phyloP scores from a whole-genome alignment of 1,140 invertebrate genomes.

The Lordiphosa clarofinis region DNA sequence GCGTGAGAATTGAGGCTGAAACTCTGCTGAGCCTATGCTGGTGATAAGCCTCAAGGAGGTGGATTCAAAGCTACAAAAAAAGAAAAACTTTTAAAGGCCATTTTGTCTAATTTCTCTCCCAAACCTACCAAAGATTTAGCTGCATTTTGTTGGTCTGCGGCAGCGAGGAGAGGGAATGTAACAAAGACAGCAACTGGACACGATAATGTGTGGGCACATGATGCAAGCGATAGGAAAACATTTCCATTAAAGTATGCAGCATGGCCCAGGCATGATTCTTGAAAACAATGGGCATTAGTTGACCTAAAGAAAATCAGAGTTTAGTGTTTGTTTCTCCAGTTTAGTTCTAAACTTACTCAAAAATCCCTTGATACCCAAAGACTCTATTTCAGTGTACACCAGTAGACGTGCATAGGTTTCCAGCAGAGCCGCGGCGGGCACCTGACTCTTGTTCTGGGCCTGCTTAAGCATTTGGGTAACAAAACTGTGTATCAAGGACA shows the following conservation, averaged over 20 bases:
- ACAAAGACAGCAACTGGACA: constrained; percentile 92
- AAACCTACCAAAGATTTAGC: constrained; percentile 88
- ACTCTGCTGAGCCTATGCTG: constrained; percentile 93
- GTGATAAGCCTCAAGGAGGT: constrained; percentile 95
- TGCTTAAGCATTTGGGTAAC: constrained; percentile 77
- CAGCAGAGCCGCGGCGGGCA: constrained; percentile 92
- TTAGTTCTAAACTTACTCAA: constrained; percentile 86
- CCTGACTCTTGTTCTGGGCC: constrained; percentile 87
- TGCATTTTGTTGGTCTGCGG: constrained; percentile 97
- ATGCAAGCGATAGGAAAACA: constrained; percentile 97
- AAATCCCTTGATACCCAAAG: constrained; percentile 97
- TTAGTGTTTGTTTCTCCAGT: too few species aligned
- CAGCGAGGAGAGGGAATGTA: constrained; percentile 92
- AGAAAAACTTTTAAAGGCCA: too few species aligned
- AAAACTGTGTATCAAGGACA: constrained; percentile 94
- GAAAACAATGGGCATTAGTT: constrained; percentile 93
- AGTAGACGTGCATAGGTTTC: constrained; percentile 96
- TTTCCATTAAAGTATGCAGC: constrained; percentile 95
- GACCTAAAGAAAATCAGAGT: constrained; percentile 81
- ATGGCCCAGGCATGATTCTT: constrained; percentile 97
- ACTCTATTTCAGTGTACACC: constrained; percentile 98
- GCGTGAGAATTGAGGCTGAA: constrained; percentile 93
- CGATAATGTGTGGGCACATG: constrained; percentile 97
- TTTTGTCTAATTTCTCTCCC: too few species aligned
- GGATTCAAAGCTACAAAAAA: constrained; percentile 88